Evolutionary conservation across 2,888 invertebrate genomes (phyloP), one percentile per base, ranked within the genome.

Genomic region (Cheilosia variabilis): DNA sequence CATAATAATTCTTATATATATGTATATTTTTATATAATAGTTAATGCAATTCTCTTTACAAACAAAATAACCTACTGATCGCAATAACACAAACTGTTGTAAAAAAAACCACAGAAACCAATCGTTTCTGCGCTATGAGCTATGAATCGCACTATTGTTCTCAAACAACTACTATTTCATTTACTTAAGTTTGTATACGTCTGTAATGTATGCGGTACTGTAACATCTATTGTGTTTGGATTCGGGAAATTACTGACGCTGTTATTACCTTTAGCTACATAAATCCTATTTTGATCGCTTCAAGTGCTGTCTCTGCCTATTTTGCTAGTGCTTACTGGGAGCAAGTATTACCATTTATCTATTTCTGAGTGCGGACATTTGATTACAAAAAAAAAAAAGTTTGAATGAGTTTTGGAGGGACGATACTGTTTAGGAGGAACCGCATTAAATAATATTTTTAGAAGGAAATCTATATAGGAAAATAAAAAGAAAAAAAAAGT

Each of bases 1-100:
- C 55, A 72, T 76, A 86, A 86, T 86, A 81, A 76, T 66, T 81
- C 76, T 81, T 69, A 53, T 73, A 53, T 66, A 60, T 80, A 22
- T 66, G 47, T 78, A 45, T 53, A 7, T 55, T 52, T 55, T 60
- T 50, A 34, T 68, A 52, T 69, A 73, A 63, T 83, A 73, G 58
- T 66, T 60, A 37, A 69, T 84, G 73, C 69, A 79, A 79, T 79
- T 71, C 75, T 84, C 71, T 76, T 84, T 75, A 19, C 47, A 75
- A 79, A 79, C 75, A 75, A 79, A 84, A 34, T 69, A 77, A 82
- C 55, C 69, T 63, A 73, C 24, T 65, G 73, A 68, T 82, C 52
- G 52, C 53, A 47, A 45, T 43, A 69, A 69, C 63, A 73, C 50
- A 80, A 76, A 73, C 41, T 63, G 45, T 68, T 63, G 79, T 52